Evolutionary conservation across 2,113 vertebrate species (phyloP), one percentile per base, ranked within the genome.

Genomic region (Carlito syrichta): DNA sequence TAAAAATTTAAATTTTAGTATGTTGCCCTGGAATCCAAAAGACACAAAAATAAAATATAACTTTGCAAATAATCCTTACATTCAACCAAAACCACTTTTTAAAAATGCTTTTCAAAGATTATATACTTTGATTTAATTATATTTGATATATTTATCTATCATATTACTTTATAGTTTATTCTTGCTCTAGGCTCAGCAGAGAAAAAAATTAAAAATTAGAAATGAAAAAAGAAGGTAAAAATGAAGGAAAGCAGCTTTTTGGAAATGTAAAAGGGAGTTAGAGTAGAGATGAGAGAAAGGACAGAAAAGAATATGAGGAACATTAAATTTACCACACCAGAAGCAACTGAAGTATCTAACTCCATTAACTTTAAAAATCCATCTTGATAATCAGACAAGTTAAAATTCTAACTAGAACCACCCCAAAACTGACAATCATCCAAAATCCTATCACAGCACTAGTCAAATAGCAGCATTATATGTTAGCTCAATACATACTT

Each of bases 31-130:
- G 76, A 35, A 92, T n/a, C 52, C 68, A n/a, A 90, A 89, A 86
- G 69, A 25, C 20, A 95, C 54, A 93, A 92, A 95, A 79, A 45
- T 38, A 82, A 92, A 85, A 38, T n/a, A 2, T 48, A 85, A 87
- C 23, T 96, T 58, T 62, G 78, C 62, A 79, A 89, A 87, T 78
- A 83, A 86, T 58, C 1, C 10, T 85, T 45, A 96, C 16, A 81
- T 52, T 87, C 13, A 90, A 97, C 95, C 52, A 58, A 35, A 12
- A 3, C 8, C 38, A 85, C 6, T 68, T 43, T 63, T 60, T 89
- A 98, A 95, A 91, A 92, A 78, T 82, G 68, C 52, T 94, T 85
- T 79, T 96, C 81, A 90, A 94, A 97, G 52, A 88, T 95, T 96
- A 77, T 73, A 71, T 16, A 79, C 43, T 91, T 87, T 16, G 32